These are phyloP conservation scores for Temnothorax unifasciatus DNA, from an alignment of 2,888 invertebrate genomes.

Conservation along the genomic window DNA sequence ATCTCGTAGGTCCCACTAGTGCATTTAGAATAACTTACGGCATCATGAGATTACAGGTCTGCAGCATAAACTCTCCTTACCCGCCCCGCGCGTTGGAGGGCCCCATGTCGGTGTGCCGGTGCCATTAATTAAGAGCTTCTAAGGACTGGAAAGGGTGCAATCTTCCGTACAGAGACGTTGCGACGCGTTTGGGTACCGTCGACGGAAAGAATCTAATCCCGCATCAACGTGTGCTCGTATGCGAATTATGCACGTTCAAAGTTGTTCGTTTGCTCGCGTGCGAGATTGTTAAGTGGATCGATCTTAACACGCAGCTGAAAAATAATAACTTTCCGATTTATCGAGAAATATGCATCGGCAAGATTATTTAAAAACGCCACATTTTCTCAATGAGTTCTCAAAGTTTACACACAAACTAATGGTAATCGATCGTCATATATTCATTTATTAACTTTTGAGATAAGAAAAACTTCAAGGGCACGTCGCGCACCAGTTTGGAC, in stretches of 20 bases:
- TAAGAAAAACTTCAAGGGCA: constrained; percentile 47
- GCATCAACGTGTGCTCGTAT: constrained; percentile 51
- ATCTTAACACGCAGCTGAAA: background rate
- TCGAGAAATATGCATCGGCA: background rate
- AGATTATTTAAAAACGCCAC: background rate
- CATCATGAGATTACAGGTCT: constrained; percentile 86
- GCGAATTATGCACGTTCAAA: constrained; percentile 52
- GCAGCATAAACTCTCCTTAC: constrained; percentile 83
- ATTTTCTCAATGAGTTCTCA: background rate
- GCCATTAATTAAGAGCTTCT: constrained; percentile 85
- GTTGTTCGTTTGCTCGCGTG: background rate
- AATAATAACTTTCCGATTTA: background rate
- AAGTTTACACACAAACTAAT: background rate
- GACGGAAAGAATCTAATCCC: constrained; percentile 68
- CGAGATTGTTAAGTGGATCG: background rate
- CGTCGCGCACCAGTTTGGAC: constrained; percentile 55
- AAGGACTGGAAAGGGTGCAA: constrained; percentile 81
- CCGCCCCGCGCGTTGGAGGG: constrained; percentile 65
- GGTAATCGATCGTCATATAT: background rate
- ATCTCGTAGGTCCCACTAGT: constrained; percentile 83
- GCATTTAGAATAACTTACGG: constrained; percentile 86
- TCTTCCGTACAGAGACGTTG: constrained; percentile 74
- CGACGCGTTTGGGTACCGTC: constrained; percentile 63
- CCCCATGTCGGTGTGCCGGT: constrained; percentile 70
- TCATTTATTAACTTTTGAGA: background rate